Percentiles rank a stretch among this genome's conserved stretches.
Conservation (phyloP, 2,888 invertebrate species). For the Tuta absoluta region DNA sequence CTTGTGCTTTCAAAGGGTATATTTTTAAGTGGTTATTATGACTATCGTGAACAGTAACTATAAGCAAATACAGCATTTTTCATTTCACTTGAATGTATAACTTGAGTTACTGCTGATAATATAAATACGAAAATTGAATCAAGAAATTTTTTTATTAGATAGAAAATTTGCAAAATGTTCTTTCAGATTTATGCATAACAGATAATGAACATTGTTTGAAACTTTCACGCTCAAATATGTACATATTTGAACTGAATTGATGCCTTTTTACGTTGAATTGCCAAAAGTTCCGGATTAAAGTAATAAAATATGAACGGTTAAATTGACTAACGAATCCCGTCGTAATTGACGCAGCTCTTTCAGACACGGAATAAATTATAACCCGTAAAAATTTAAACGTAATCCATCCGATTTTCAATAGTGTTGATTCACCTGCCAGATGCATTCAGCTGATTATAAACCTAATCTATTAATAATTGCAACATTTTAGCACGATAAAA, state of each 20-base stretch:
- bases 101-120: too few species aligned
- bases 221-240: neutral
- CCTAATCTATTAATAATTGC: too few species aligned
- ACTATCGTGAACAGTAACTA: too few species aligned
- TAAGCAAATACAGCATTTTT: too few species aligned
- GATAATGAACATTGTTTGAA: neutral
- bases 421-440: slow-evolving; percentile 31
- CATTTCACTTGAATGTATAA: too few species aligned
- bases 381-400: slow-evolving; percentile 38
- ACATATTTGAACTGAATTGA: neutral
- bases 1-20: too few species aligned
- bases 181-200: too few species aligned
- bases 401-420: slow-evolving; percentile 38
- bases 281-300: neutral
- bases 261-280: neutral
- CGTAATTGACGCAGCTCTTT: slow-evolving; percentile 12
- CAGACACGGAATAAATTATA: slow-evolving; percentile 35
- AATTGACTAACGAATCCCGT: slow-evolving; percentile 6
- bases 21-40: too few species aligned
- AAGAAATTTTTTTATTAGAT: too few species aligned
- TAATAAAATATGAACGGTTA: slow-evolving; percentile 13
- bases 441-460: neutral
- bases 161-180: too few species aligned
- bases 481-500: too few species aligned
- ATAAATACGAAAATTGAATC: too few species aligned